phyloP scores from a whole-genome alignment of 2,888 invertebrate genomes.

The Agrochola circellaris region DNA sequence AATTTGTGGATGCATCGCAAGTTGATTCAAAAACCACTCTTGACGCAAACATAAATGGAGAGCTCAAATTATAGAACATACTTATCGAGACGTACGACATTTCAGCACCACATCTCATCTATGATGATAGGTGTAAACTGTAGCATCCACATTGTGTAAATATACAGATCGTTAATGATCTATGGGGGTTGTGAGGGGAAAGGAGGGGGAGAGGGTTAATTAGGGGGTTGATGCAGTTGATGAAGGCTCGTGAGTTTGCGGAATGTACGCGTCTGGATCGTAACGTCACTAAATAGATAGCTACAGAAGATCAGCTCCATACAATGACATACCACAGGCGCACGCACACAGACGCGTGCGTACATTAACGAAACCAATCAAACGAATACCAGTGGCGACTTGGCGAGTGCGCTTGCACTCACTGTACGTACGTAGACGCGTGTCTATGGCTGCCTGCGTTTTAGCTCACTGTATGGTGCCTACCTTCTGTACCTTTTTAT shows the following conservation, averaged over 20 bases:
- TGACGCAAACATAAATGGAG: background rate
- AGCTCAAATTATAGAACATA: conserved; percentile 6
- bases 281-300: background rate
- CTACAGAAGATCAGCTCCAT: background rate
- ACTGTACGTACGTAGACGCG: background rate
- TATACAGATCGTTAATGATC: conserved; percentile 69
- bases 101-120: conserved; percentile 17
- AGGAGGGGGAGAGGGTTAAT: conserved; percentile 52
- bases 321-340: background rate
- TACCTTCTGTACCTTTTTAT: conserved; percentile 19
- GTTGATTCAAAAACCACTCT: background rate
- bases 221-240: conserved; percentile 64
- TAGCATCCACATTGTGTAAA: conserved; percentile 62
- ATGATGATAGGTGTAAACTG: conserved; percentile 49
- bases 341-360: background rate
- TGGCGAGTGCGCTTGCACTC: background rate
- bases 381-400: background rate
- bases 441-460: background rate
- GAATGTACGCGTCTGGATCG: conserved; percentile 57
- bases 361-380: background rate
- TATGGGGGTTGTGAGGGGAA: conserved; percentile 42
- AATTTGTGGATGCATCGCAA: background rate
- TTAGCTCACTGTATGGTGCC: background rate
- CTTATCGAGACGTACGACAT: conserved; percentile 16
- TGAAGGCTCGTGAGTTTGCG: conserved; percentile 56